These are phyloP conservation scores for Helicorthomorpha holstii DNA, from an alignment of 1,140 invertebrate genomes.

Conservation along the genomic window DNA sequence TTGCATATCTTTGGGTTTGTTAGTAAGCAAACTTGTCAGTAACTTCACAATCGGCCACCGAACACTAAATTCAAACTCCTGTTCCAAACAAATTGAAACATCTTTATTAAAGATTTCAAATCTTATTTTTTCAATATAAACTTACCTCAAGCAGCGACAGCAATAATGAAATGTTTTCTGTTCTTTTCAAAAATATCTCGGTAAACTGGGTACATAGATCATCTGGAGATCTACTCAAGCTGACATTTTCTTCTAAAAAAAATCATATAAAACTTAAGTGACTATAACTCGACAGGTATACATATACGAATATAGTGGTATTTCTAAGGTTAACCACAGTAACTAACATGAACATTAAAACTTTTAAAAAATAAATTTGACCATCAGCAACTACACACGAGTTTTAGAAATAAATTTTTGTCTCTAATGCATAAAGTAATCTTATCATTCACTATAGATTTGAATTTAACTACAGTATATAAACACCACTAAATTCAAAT, in stretches of 20 bases:
- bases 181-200: slow-evolving; percentile 91
- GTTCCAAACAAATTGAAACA: neutral
- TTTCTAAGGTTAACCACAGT: too few species aligned
- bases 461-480: too few species aligned
- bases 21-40: slow-evolving; percentile 58
- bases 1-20: slow-evolving; percentile 75
- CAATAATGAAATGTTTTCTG: slow-evolving; percentile 67
- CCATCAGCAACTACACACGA: too few species aligned
- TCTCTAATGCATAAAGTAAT: too few species aligned
- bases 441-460: too few species aligned
- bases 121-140: too few species aligned
- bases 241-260: neutral
- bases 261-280: neutral
- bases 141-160: slow-evolving; percentile 67
- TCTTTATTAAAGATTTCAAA: neutral
- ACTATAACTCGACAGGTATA: too few species aligned
- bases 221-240: neutral
- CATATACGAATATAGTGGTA: too few species aligned
- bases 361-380: neutral
- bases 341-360: neutral
- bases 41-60: slow-evolving; percentile 73
- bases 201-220: slow-evolving; percentile 83
- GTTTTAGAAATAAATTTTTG: too few species aligned
- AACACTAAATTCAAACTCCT: slow-evolving; percentile 44
- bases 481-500: neutral